Evolutionary conservation across 2,113 vertebrate genomes (phyloP), one percentile per base, ranked within the genome.

Genomic region (Azemiops feae): DNA sequence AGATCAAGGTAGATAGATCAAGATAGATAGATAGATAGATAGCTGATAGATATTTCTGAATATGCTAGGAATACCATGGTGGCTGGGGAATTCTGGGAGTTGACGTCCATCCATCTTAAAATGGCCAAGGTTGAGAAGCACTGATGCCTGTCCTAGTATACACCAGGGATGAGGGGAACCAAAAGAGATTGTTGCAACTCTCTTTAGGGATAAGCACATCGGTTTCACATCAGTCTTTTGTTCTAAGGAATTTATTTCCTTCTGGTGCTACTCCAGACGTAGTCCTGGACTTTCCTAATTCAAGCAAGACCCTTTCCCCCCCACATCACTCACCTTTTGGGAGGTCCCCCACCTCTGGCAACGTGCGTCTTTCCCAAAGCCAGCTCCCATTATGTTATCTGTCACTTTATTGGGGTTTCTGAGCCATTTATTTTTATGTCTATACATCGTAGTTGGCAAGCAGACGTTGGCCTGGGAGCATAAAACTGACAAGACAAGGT

Each of bases 401-500:
- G 95, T 95, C 96, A 94, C 92, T 94, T 96, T 95, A 94, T 94
- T 92, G 95, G 97, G 94, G 93, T 96, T 97, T 97, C 96, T 95
- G 96, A 97, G 93, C 94, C 95, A 93, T 98, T 97, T 97, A 97
- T 96, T 97, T 98, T 97, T 96, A 96, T 96, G 97, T 97, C 96
- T 97, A 96, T 96, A 93, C 58, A 91, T 95, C 0, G 90, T 93
- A 95, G 95, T 96, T 89, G 96, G 96, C 93, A 93, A 95, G 96
- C 94, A 86, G 69, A 92, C 0, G 0, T 95, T 96, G 87, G 96
- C 95, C 96, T 95, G 94, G 60, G 96, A 96, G 96, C 94, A 94
- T 97, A 97, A 97, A 98, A 96, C 96, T 97, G 97, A 97, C 98
- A 97, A 97, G 97, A 98, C 96, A 94, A 39, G 87, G 95, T 91